Base-by-base conservation (phyloP, 2,113 vertebrate species). In the Oceanodroma tethys region DNA sequence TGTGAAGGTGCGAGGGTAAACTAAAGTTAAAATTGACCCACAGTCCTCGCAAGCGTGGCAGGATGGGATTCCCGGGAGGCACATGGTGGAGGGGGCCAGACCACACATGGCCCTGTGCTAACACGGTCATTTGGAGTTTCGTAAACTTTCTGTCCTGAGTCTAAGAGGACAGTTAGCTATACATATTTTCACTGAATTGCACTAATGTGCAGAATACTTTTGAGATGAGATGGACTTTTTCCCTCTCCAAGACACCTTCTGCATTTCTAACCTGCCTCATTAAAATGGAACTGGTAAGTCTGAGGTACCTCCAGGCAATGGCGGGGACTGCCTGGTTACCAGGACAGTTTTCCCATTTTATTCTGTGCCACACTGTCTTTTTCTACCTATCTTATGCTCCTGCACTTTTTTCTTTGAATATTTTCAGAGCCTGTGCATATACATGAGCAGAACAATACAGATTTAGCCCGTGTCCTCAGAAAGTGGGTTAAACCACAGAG, bases 391-490 rank as follows among this genome's bases (percentile, higher is more conserved):
- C 42, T 72, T 38, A 75, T n/a, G 36, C 34, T 87, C 27, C n/a
- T 81, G 56, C 11, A 68, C 52, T 38, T 82, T 79, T 81, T 67
- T 34, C 36, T 75, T 67, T 34, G 32, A 66, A 34, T 73, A 88
- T 85, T 96, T 97, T 65, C 91, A 91, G 70, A 27, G 17, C 26
- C 38, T 0, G 4, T 73, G 62, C 42, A 70, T 38, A 38, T 62
- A 73, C 67, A 63, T 47, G 62, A 90, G 42, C 55, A 55, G 82
- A 88, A 90, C 72, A 95, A 76, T 34, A 74, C 79, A 63, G 68
- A 94, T 94, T 90, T 93, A 93, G 89, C 47, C 59, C 0, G 0
- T 92, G 85, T 90, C 72, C 90, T 97, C 72, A 88, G 79, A 86
- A 86, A 88, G 63, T 14, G 45, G 86, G 80, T 86, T 90, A 90